These are phyloP conservation scores for Halictus rubicundus DNA, from an alignment of 1,140 invertebrate genomes.

Conservation along the genomic window DNA sequence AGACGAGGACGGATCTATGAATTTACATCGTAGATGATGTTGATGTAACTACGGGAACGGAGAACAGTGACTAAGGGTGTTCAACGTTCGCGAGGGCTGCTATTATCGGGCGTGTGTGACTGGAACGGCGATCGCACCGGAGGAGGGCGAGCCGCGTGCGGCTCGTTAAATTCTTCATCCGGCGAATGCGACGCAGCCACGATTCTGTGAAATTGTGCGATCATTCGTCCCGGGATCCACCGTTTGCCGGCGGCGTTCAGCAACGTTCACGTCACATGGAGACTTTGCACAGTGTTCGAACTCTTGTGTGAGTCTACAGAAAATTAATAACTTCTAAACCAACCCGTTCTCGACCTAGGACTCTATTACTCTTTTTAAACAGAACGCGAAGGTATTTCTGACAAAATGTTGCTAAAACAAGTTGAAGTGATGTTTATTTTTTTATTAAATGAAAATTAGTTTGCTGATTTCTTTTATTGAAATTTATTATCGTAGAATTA, in stretches of 20 bases:
- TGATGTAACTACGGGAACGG: slow-evolving; percentile 16
- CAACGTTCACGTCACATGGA: not conserved
- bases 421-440: too few relatives aligned
- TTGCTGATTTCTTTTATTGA: too few relatives aligned
- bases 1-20: not conserved
- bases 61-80: slow-evolving; percentile 32
- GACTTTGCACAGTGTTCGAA: not conserved
- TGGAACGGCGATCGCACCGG: slow-evolving; percentile 19
- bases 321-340: too few relatives aligned
- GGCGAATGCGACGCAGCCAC: slow-evolving; percentile 46
- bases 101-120: slow-evolving; percentile 55
- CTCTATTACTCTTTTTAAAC: too few relatives aligned
- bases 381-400: too few relatives aligned
- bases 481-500: too few relatives aligned
- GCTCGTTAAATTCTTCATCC: slow-evolving; percentile 75
- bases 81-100: slow-evolving; percentile 15
- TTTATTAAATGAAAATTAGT: too few relatives aligned
- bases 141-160: slow-evolving; percentile 66
- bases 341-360: too few relatives aligned
- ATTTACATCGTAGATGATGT: slow-evolving; percentile 12
- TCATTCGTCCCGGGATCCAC: slow-evolving; percentile 60
- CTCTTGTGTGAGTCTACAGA: too few relatives aligned
- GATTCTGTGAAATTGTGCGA: slow-evolving; percentile 73
- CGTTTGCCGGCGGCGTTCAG: slow-evolving; percentile 10
- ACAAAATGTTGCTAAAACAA: too few relatives aligned